Evolutionary conservation across 1,140 invertebrate species (phyloP).

Genomic region (Brachionus asplanchnoidis): DNA sequence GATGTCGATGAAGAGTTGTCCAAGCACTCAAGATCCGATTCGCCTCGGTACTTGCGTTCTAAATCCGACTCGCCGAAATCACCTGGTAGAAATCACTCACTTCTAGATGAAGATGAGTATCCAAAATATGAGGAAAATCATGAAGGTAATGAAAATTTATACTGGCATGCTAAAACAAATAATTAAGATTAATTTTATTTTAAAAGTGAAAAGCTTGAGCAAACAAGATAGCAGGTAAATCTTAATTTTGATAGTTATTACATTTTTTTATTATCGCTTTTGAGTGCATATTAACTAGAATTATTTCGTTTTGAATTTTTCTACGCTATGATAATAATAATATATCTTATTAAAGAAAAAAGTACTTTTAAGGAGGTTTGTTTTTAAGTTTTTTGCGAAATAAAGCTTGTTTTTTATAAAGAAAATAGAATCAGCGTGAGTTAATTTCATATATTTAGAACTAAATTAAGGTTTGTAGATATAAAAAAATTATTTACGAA

Average conservation of each 20-base stretch:
- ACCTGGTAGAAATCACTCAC: background rate
- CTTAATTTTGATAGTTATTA: too few relatives aligned
- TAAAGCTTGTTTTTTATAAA: too few relatives aligned
- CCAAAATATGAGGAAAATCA: background rate
- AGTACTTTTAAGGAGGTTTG: too few relatives aligned
- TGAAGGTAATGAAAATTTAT: background rate
- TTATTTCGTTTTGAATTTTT: background rate
- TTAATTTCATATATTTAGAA: too few relatives aligned
- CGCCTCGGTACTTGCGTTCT: background rate
- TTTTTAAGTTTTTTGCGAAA: too few relatives aligned
- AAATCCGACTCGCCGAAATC: conserved; percentile 2
- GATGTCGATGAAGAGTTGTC: background rate
- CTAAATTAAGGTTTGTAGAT: too few relatives aligned
- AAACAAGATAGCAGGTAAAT: conserved; percentile 2
- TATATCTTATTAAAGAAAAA: background rate
- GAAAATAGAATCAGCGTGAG: too few relatives aligned
- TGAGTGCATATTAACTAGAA: background rate
- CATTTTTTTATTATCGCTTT: background rate
- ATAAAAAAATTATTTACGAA: too few relatives aligned
- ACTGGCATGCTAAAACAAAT: background rate
- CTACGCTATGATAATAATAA: background rate
- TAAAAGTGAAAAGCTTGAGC: background rate
- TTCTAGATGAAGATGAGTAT: background rate
- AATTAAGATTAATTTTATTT: background rate
- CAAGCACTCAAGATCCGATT: background rate